phyloP scores from a whole-genome alignment of 2,888 invertebrate genomes.

The Elegia similella region DNA sequence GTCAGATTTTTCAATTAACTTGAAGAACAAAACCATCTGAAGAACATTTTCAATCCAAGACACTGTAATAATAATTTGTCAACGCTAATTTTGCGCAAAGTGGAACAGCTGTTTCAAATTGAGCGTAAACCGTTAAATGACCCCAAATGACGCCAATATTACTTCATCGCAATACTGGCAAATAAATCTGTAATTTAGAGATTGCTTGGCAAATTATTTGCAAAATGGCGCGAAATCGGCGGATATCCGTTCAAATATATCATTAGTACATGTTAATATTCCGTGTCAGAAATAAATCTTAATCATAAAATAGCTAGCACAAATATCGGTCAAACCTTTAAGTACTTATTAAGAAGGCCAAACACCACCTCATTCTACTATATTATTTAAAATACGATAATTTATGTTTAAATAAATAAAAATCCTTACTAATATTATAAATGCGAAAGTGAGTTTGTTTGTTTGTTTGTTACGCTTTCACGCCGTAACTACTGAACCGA shows the following conservation, averaged over 20 bases:
- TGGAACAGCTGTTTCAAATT: background rate
- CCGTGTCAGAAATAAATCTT: background rate
- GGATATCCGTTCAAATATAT: background rate
- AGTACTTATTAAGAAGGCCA: too few species aligned
- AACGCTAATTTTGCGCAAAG: conserved; percentile 7
- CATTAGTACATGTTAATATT: background rate
- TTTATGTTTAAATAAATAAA: too few species aligned
- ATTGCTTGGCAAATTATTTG: conserved; percentile 5
- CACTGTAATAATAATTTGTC: background rate
- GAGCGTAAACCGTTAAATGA: conserved; percentile 3
- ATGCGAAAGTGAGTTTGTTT: too few species aligned
- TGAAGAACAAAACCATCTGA: background rate
- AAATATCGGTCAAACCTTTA: background rate
- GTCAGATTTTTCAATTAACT: too few species aligned
- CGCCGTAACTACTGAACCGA: too few species aligned
- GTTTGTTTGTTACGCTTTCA: too few species aligned
- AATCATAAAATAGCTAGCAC: background rate
- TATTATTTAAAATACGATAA: too few species aligned
- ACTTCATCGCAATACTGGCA: background rate
- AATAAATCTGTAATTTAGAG: conserved; percentile 8
- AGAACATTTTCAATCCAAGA: background rate
- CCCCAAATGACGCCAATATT: background rate
- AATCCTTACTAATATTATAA: too few species aligned
- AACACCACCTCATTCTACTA: too few species aligned
- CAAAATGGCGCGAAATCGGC: conserved; percentile 1